Evolutionary conservation across 2,797 vertebrate genomes (phyloP), one percentile per base, ranked within the genome.

Genomic region (Dendrocincla tyrannina): DNA sequence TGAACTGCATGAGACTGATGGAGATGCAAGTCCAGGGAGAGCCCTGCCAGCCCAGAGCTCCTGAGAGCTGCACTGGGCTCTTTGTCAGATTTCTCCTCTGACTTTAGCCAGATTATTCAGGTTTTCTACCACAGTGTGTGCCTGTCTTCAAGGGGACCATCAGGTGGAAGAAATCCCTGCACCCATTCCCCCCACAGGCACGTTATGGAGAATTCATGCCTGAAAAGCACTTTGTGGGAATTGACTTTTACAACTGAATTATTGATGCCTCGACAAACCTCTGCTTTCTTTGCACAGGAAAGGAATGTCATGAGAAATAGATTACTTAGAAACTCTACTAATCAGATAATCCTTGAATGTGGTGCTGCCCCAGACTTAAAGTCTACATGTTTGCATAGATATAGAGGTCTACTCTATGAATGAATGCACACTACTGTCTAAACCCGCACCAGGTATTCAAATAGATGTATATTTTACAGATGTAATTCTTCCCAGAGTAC

Each of bases 241-340:
- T 10, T 60, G 41, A 46, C 33, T 81, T 91, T 88, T 60, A 32
- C 58, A 35, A 33, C 74, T 76, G 62, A 90, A 69, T 88, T 90
- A 91, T 7, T 67, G 83, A 79, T 88, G 70, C n/a, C 37, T 55
- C 56, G n/a, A 72, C 55, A 86, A 92, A 49, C 49, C 33, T 84
- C 35, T 79, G 42, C 32, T 77, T 62, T 88, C 39, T 83, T 78
- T 76, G 12, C 69, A 62, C 2, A 33, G 30, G n/a, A 58, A 49
- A 80, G 23, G 64, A 56, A 78, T 42, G 55, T 55, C 5, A 74
- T 37, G 75, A 92, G 89, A 92, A 94, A 79, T 44, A 92, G 63
- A 67, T 64, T 89, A 25, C 33, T 80, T 76, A 30, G 63, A 89
- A 95, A 5, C 32, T 47, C 28, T 52, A 0, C 84, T 89, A 63